phyloP scores from a whole-genome alignment of 2,888 invertebrate species.

The Allygus modestus region DNA sequence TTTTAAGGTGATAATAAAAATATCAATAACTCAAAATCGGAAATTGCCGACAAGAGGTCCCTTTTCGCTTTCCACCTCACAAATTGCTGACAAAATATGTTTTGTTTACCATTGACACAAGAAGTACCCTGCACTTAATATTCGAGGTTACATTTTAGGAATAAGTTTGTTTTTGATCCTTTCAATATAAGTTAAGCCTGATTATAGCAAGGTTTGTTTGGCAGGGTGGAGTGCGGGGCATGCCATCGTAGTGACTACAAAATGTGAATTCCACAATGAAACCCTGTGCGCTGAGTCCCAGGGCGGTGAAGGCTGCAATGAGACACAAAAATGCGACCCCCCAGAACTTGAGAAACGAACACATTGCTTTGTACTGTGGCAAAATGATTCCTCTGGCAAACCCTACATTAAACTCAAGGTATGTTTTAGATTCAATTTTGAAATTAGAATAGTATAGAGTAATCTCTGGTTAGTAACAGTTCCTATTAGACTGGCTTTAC shows the following conservation, averaged over 20 bases:
- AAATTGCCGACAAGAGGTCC: too few species aligned
- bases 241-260: conserved; percentile 74
- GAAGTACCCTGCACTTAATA: too few species aligned
- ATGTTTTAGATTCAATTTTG: conserved; percentile 36
- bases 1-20: too few species aligned
- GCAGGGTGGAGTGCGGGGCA: conserved; percentile 62
- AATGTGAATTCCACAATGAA: conserved; percentile 84
- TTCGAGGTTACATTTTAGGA: too few species aligned
- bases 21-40: too few species aligned
- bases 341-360: conserved; percentile 85
- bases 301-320: conserved; percentile 75
- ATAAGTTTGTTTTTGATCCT: too few species aligned
- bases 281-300: conserved; percentile 76
- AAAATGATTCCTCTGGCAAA: conserved; percentile 79
- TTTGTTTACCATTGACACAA: too few species aligned
- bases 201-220: neutral
- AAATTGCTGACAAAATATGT: too few species aligned
- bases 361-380: conserved; percentile 92
- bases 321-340: conserved; percentile 81
- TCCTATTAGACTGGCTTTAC: neutral
- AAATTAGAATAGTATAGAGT: too few species aligned
- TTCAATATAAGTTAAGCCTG: too few species aligned
- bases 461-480: too few species aligned
- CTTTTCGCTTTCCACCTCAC: too few species aligned
- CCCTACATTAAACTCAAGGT: conserved; percentile 75